Percentiles rank a stretch among this genome's conserved stretches.
These are phyloP conservation scores for Perdita meconis DNA, from an alignment of 2,888 invertebrate species.

Conservation along the genomic window DNA sequence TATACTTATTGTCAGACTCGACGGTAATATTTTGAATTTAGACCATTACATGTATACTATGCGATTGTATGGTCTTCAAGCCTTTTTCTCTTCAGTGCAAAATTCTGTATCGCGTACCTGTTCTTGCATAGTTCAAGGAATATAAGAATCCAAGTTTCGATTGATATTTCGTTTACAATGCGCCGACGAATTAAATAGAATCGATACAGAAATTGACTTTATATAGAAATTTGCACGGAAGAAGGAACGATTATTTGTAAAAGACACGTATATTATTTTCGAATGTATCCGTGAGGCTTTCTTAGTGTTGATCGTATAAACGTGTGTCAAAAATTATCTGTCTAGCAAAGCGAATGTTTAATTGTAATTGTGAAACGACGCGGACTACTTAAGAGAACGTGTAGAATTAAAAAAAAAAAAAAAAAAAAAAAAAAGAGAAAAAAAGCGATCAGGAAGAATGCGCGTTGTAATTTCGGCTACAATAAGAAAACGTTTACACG, in stretches of 20 bases:
- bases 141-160: not conserved
- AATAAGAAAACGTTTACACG: not conserved
- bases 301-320: not conserved
- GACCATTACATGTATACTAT: constrained; percentile 48
- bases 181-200: not conserved
- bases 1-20: constrained; percentile 57
- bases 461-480: not conserved
- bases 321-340: not conserved
- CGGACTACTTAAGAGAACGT: not conserved
- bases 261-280: constrained; percentile 31
- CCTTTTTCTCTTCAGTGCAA: constrained; percentile 38
- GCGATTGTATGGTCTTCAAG: constrained; percentile 43
- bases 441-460: constrained; percentile 55
- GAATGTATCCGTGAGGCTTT: constrained; percentile 12
- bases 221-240: constrained; percentile 44
- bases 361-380: not conserved
- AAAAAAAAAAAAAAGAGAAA: no score
- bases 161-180: not conserved
- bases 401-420: not conserved
- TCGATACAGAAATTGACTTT: not conserved
- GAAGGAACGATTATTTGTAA: constrained; percentile 20
- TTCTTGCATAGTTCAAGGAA: not conserved
- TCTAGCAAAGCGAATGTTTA: not conserved
- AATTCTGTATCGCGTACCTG: constrained; percentile 28
- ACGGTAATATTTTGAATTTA: constrained; percentile 34